Evolutionary conservation across 2,888 invertebrate species (phyloP).

Genomic region (Perdita meconis): DNA sequence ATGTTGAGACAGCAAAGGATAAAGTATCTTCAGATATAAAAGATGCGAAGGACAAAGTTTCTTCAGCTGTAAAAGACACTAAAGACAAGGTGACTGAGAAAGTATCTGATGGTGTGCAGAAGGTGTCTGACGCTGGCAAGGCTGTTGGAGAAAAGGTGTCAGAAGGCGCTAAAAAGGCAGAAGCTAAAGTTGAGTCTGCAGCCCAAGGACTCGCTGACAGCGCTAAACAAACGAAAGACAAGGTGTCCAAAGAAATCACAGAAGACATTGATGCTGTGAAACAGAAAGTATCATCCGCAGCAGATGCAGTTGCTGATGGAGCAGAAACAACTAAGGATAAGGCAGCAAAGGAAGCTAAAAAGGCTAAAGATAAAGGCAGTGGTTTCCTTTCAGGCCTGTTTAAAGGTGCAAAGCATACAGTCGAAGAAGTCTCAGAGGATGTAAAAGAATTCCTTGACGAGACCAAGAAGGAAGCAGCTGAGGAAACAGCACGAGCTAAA

Average conservation of each 20-base stretch:
- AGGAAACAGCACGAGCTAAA: conserved; percentile 61
- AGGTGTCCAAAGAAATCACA: conserved; percentile 79
- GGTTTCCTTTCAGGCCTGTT: conserved; percentile 72
- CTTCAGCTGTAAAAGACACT: conserved; percentile 18
- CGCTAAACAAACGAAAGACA: conserved; percentile 60
- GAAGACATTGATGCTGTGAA: conserved; percentile 56
- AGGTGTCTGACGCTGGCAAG: conserved; percentile 28
- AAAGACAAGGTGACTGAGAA: conserved; percentile 38
- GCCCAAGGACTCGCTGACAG: conserved; percentile 37
- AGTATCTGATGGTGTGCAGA: conserved; percentile 14
- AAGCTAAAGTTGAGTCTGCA: conserved; percentile 45
- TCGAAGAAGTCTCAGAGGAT: conserved; percentile 67
- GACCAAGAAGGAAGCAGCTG: conserved; percentile 78
- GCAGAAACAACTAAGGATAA: conserved; percentile 68
- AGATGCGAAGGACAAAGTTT: conserved; percentile 55
- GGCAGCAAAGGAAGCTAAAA: conserved; percentile 67
- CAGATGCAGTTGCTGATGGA: conserved; percentile 74
- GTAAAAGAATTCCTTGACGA: conserved; percentile 85
- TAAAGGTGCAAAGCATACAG: conserved; percentile 68
- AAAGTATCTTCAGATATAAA: conserved; percentile 42
- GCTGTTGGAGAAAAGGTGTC: conserved; percentile 63
- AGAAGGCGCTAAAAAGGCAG: conserved; percentile 44
- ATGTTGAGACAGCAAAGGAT: conserved; percentile 63
- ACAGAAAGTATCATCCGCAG: conserved; percentile 74
- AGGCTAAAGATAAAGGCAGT: conserved; percentile 72